phyloP scores from a whole-genome alignment of 2,888 invertebrate genomes.

The Therioaphis trifolii region DNA sequence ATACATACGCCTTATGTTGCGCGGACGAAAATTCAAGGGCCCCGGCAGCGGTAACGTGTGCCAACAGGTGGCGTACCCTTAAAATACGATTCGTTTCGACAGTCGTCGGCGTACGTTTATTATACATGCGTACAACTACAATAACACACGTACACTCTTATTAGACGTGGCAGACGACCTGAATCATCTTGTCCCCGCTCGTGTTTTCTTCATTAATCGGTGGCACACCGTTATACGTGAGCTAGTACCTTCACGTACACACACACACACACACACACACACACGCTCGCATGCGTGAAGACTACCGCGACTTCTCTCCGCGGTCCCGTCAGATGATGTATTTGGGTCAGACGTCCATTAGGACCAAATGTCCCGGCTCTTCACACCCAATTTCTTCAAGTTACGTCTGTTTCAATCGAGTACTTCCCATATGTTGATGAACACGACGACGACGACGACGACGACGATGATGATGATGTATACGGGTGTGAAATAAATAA shows the following conservation, averaged over 20 bases:
- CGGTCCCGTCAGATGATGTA: conserved; percentile 23
- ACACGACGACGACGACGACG: no score
- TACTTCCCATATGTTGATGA: background rate
- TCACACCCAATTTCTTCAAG: conserved; percentile 38
- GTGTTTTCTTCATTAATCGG: conserved; percentile 44
- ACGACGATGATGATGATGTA: no score
- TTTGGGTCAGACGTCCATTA: conserved; percentile 51
- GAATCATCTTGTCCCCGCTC: conserved; percentile 9
- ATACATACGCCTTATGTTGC: conserved; percentile 33
- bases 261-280: background rate
- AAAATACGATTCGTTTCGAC: conserved; percentile 57
- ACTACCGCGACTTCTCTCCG: no score
- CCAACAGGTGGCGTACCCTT: conserved; percentile 55
- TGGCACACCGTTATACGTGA: conserved; percentile 11
- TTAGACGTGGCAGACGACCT: background rate
- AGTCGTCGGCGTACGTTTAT: background rate
- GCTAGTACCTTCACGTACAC: background rate
- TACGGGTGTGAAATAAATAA: no score
- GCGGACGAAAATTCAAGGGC: background rate
- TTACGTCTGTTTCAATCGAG: conserved; percentile 52
- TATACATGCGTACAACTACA: background rate
- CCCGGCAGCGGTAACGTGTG: background rate
- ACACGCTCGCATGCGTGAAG: no score
- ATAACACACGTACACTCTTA: background rate
- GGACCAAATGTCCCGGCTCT: conserved; percentile 6